Evolutionary conservation across 2,888 invertebrate species (phyloP), one percentile per base, ranked within the genome.

Genomic region (Crocallis elinguaria): DNA sequence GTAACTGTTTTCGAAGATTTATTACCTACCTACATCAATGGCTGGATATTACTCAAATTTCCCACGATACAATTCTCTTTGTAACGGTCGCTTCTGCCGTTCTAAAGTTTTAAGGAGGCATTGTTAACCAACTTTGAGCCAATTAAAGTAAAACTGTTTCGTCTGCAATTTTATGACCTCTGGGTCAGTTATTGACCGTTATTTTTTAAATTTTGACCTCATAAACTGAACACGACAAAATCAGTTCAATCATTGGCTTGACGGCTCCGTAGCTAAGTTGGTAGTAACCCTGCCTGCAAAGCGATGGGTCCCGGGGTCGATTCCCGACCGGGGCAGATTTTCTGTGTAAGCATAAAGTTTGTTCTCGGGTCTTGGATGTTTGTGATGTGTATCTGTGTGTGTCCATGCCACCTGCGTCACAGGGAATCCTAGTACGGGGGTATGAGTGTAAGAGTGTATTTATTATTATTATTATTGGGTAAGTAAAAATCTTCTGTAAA

Each of bases 71-170:
- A 55, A 57, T 51, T 48, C 51, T 44, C 37, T 36, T 52, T 33
- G 44, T 64, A 64, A 64, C 62, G 60, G 59, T 62, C 45, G 49
- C 58, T 27, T 39, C 44, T 33, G 33, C 52, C 58, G 54, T 60
- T 60, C 44, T 49, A 43, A 60, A 50, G 37, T 39, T 60, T 64
- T 58, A 49, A 62, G 58, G 41, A 51, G 51, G 50, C 50, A 64
- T 64, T 64, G 64, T 64, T 58, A 55, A 44, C 50, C 39, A 44
- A 49, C 35, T 57, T 61, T 60, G 50, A 39, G 41, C 58, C 62
- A 62, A 64, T 62, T 62, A 62, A 58, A 60, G 62, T 54, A 53
- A 62, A 64, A 51, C 57, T 21, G 59, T 57, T 61, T 48, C 41
- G 35, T 29, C 44, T 44, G 52, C 50, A 43, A 52, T 52, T 57